Percentiles rank a stretch among this genome's conserved stretches.
These are phyloP conservation scores for Propsilocerus akamusi DNA, from an alignment of 1,140 invertebrate genomes.

Conservation along the genomic window DNA sequence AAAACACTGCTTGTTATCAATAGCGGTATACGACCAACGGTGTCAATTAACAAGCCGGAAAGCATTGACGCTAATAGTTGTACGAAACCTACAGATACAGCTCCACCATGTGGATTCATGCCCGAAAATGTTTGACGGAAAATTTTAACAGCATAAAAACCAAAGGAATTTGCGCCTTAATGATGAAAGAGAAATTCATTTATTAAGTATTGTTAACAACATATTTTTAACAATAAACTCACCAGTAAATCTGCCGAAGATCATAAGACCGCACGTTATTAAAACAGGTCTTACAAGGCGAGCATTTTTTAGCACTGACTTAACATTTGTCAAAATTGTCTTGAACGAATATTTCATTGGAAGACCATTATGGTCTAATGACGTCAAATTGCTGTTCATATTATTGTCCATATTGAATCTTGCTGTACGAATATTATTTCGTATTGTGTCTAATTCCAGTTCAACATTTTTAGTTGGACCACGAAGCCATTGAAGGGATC, in stretches of 20 bases:
- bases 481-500: slow-evolving; percentile 55
- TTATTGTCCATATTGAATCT: slow-evolving; percentile 13
- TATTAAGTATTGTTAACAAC: not conserved
- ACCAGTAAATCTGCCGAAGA: slow-evolving; percentile 53
- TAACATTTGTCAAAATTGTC: slow-evolving; percentile 5
- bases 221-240: not conserved
- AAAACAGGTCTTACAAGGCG: slow-evolving; percentile 42
- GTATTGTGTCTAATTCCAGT: slow-evolving; percentile 46
- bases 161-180: slow-evolving; percentile 67
- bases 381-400: not conserved
- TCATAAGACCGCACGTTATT: slow-evolving; percentile 70
- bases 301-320: slow-evolving; percentile 11
- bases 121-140: slow-evolving; percentile 61
- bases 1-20: slow-evolving; percentile 62
- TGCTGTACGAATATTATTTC: slow-evolving; percentile 38
- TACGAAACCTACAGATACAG: slow-evolving; percentile 62
- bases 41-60: slow-evolving; percentile 63
- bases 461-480: slow-evolving; percentile 54
- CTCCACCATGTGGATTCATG: slow-evolving; percentile 69
- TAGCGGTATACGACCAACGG: slow-evolving; percentile 59
- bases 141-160: slow-evolving; percentile 67
- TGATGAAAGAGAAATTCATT: not conserved
- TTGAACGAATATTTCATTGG: slow-evolving; percentile 2
- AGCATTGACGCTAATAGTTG: slow-evolving; percentile 60
- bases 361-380: not conserved